These are phyloP conservation scores for Colletes collaris DNA, from an alignment of 2,888 invertebrate species.

Conservation along the genomic window DNA sequence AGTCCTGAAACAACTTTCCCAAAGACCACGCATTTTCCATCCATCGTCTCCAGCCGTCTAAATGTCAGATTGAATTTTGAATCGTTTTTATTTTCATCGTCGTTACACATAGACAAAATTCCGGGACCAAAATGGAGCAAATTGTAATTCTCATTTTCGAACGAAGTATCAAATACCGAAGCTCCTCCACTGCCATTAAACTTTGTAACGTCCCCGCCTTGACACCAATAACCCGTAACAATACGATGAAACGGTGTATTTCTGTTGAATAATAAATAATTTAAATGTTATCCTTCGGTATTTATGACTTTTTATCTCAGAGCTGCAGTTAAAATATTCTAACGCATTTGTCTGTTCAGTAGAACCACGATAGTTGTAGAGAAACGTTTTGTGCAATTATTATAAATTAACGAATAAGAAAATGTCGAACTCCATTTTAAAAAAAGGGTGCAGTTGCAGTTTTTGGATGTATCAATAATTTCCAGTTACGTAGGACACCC, in stretches of 20 bases:
- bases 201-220: conserved; percentile 85
- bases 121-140: conserved; percentile 85
- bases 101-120: conserved; percentile 84
- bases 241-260: conserved; percentile 84
- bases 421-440: no score
- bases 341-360: background rate
- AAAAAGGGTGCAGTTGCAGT: no score
- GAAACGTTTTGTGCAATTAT: no score
- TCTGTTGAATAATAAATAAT: conserved; percentile 53
- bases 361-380: no score
- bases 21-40: conserved; percentile 85
- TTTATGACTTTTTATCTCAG: background rate
- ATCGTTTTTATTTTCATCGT: conserved; percentile 82
- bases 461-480: no score
- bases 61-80: conserved; percentile 86
- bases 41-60: conserved; percentile 84
- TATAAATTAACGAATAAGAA: background rate
- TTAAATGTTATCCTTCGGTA: background rate
- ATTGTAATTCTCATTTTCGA: conserved; percentile 83
- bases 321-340: background rate
- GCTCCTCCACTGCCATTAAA: conserved; percentile 85
- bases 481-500: no score
- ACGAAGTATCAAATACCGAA: conserved; percentile 82
- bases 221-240: conserved; percentile 85
- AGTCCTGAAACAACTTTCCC: conserved; percentile 83